Percentiles rank a stretch among this genome's conserved stretches.
phyloP scores from a whole-genome alignment of 1,140 invertebrate species.

The Tetranychus urticae region DNA sequence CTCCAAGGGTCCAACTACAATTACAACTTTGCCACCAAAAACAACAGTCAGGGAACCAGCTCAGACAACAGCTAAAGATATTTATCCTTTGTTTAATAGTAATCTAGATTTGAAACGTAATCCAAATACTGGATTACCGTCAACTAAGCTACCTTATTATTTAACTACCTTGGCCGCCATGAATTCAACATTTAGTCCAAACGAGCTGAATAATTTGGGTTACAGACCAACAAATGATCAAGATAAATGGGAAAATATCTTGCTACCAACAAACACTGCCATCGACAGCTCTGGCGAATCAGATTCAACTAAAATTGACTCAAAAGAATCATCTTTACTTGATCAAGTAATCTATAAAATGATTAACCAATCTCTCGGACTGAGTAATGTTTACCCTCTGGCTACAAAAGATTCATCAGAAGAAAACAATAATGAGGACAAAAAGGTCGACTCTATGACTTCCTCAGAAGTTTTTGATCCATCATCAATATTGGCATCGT shows the following conservation, averaged over 20 bases:
- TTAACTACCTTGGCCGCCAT: neutral
- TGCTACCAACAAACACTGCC: too few species aligned
- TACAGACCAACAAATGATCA: neutral
- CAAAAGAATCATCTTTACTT: too few species aligned
- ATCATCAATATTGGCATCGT: too few species aligned
- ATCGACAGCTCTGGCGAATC: neutral
- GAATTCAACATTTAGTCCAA: neutral
- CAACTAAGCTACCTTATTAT: neutral
- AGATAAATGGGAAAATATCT: neutral
- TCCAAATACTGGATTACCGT: neutral
- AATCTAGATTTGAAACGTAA: neutral
- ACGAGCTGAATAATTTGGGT: neutral
- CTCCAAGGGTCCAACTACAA: neutral
- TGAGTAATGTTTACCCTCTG: too few species aligned
- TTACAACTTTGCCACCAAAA: neutral
- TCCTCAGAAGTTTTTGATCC: too few species aligned
- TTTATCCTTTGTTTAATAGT: neutral
- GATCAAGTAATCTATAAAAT: too few species aligned
- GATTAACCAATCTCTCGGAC: too few species aligned
- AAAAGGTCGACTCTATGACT: too few species aligned
- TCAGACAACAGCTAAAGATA: neutral
- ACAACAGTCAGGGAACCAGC: neutral
- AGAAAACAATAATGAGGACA: too few species aligned
- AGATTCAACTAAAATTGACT: neutral
- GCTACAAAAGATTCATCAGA: too few species aligned